These are phyloP conservation scores for Poecile atricapillus DNA, from an alignment of 2,113 vertebrate genomes.

Conservation along the genomic window DNA sequence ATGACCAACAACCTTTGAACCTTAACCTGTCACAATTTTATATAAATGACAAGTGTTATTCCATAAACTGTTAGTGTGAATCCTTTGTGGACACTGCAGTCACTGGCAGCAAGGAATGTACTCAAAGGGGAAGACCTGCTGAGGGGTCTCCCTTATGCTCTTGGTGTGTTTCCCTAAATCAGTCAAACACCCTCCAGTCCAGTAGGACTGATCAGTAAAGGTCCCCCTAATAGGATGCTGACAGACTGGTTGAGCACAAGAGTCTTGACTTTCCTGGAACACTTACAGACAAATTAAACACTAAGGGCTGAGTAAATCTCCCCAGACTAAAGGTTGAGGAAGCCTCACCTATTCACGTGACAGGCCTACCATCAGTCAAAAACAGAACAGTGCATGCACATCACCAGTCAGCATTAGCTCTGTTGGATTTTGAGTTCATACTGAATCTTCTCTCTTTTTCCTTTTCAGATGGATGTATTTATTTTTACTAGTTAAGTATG, in stretches of 20 bases:
- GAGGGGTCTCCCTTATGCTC: background rate
- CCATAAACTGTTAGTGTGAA: background rate
- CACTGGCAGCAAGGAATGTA: background rate
- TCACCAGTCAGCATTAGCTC: background rate
- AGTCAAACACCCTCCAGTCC: background rate
- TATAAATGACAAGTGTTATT: background rate
- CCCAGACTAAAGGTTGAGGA: background rate
- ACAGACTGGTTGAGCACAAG: background rate
- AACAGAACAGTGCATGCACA: background rate
- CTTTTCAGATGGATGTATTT: background rate
- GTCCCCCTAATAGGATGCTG: background rate
- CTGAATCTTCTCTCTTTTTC: background rate
- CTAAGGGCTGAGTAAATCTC: background rate
- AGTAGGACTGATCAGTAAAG: background rate
- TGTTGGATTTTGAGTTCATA: background rate
- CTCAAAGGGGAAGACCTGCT: background rate
- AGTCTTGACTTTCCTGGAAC: background rate
- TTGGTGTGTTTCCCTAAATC: background rate
- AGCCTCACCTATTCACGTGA: background rate
- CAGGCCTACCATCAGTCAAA: background rate
- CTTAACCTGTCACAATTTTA: background rate
- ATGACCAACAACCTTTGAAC: background rate
- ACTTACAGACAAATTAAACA: background rate
- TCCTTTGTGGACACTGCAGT: background rate
- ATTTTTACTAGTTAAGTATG: background rate